Evolutionary conservation across 2,797 vertebrate genomes (phyloP), one percentile per base, ranked within the genome.

Genomic region (Sardinella longiceps): DNA sequence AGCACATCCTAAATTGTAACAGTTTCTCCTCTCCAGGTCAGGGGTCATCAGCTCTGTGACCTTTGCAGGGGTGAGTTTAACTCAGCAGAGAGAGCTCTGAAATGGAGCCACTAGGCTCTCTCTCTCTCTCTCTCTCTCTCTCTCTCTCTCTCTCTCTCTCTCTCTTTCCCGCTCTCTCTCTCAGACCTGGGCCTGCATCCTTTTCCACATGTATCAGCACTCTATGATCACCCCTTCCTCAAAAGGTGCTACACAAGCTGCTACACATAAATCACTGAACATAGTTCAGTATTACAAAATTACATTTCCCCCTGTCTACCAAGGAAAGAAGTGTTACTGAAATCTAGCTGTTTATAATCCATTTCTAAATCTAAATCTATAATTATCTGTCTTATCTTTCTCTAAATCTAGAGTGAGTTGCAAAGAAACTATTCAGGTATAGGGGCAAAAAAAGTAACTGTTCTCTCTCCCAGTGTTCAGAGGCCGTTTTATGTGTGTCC

Each of bases 11-110:
- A 95, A 97, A 96, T 94, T 93, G 96, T 96, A 97, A 97, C 96
- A 97, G 96, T 97, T 97, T 98, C 97, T 96, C 95, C 96, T 96
- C 94, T 91, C 92, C 88, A 92, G 97, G 97, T 97, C 96, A 95
- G 84, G 95, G 97, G 97, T 97, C 96, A 23, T 94, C 96, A 94
- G 94, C 96, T 95, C 93, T 93, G 91, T 93, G 94, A 94, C 94
- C 95, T 95, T 94, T 95, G 92, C 91, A 92, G 90, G 90, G 87
- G 91, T 93, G 87, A 88, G 91, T 94, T 90, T 91, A 92, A 92
- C 20, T 77, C 70, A 77, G 37, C 70, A 33, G 70, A 23, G 70
- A 1, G 33, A 23, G 70, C 37, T 37, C 20, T 39, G 37, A 77
- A 23, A 77, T 20, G 33, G 37, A 18, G 37, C 70, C 39, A 37